These are phyloP conservation scores for Hipparchia sbordonii DNA, from an alignment of 2,888 invertebrate genomes.

Conservation along the genomic window DNA sequence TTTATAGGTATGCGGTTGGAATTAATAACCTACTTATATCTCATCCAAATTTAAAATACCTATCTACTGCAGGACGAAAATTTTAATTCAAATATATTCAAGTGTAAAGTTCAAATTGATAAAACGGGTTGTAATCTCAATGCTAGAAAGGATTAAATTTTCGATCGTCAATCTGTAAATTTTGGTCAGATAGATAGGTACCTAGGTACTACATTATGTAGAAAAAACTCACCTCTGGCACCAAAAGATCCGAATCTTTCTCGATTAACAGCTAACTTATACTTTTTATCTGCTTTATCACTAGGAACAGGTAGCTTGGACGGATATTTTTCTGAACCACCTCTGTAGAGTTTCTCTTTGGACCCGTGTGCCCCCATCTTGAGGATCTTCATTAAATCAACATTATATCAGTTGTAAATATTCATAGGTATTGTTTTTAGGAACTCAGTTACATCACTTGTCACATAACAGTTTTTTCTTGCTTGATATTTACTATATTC, in stretches of 20 bases:
- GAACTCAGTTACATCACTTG: slow-evolving; percentile 33
- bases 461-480: slow-evolving; percentile 29
- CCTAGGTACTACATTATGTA: too few relatives aligned
- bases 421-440: slow-evolving; percentile 24
- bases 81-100: too few relatives aligned
- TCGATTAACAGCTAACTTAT: slow-evolving; percentile 84
- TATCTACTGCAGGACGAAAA: too few relatives aligned
- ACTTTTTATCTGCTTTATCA: slow-evolving; percentile 71
- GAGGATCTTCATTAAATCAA: slow-evolving; percentile 65
- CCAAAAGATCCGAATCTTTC: slow-evolving; percentile 88
- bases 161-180: too few relatives aligned
- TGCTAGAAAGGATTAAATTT: too few relatives aligned
- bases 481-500: slow-evolving; percentile 14
- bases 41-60: too few relatives aligned
- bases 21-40: too few relatives aligned
- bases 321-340: slow-evolving; percentile 84
- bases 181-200: too few relatives aligned
- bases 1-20: too few relatives aligned
- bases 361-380: slow-evolving; percentile 90
- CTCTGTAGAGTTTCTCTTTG: slow-evolving; percentile 87
- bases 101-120: too few relatives aligned
- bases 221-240: slow-evolving; percentile 82
- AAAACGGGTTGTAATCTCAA: too few relatives aligned
- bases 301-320: slow-evolving; percentile 81
- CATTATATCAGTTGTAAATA: slow-evolving; percentile 50